A percentile compares a stretch with the other conserved stretches of the same genome.
Conservation (phyloP, 2,797 vertebrate species). For the Pseudochaenichthys georgianus region DNA sequence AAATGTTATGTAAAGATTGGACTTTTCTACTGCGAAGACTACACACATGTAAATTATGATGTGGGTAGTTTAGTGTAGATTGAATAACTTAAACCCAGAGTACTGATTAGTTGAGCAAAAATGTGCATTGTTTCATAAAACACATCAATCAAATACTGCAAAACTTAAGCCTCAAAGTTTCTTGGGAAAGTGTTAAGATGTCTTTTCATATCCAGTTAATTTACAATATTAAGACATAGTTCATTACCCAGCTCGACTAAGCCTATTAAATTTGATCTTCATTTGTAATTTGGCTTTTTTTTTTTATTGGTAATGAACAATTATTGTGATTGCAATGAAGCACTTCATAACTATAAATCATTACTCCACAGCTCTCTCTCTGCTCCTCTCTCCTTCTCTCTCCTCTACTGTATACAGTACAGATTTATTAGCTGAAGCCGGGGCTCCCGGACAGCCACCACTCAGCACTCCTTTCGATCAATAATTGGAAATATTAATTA, state of each 20-base stretch:
- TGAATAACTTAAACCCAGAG: not conserved
- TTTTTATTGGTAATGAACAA: constrained; percentile 54
- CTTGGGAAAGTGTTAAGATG: constrained; percentile 9
- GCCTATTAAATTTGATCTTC: constrained; percentile 37
- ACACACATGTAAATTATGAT: not conserved
- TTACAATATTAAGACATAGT: constrained; percentile 33
- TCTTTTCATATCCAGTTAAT: constrained; percentile 33
- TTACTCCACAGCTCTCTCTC: constrained; percentile 12
- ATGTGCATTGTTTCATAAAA: constrained; percentile 2
- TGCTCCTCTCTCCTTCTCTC: not conserved
- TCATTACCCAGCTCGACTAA: constrained; percentile 30
- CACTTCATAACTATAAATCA: constrained; percentile 53
- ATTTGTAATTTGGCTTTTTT: constrained; percentile 41
- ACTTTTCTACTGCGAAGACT: not conserved
- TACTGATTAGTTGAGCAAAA: constrained; percentile 1
- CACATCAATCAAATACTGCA: not conserved
- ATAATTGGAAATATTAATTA: constrained; percentile 91
- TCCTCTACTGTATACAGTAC: constrained; percentile 60
- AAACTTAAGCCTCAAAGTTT: not conserved
- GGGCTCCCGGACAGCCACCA: constrained; percentile 81
- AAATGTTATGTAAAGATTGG: not conserved
- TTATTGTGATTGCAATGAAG: constrained; percentile 52
- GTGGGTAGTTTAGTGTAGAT: not conserved
- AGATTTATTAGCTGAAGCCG: constrained; percentile 80
- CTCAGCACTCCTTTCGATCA: constrained; percentile 85